Base-by-base conservation (phyloP, 2,113 vertebrate species). In the Loxodonta africana region DNA sequence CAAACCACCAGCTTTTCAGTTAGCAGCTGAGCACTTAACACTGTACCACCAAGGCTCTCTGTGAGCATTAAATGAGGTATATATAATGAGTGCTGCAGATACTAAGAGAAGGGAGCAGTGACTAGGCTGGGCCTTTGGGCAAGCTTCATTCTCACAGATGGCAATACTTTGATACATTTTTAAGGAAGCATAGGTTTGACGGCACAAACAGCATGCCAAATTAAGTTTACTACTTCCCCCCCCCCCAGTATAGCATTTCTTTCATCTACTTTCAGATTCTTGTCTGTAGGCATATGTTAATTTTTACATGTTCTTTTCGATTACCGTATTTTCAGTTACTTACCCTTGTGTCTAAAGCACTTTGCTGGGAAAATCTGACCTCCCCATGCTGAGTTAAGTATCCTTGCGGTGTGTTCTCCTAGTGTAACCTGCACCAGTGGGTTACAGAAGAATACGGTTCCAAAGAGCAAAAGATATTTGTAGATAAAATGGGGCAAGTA, bases 371-470 rank as follows among this genome's bases (percentile, higher is more conserved):
- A 88, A 83, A 88, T 4, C 77, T 83, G n/a, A 94, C 57, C 6
- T 1, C 28, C 67, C 12, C 87, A 51, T 62, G 83, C 25, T 41
- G 26, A 5, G 23, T 83, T 87, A 78, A 23, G 46, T 57, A 30
- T 78, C 17, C 26, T 77, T 93, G 41, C 15, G 76, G 0, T 37
- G 7, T 83, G 33, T 93, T 63, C 21, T 4, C 12, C 86, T 91
- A 73, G 83, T 83, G 33, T 71, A 57, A 44, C 77, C 28, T 83
- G 28, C 71, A 63, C 8, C 51, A 65, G 33, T n/a, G 23, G 41
- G 1, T 63, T 51, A 73, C 62, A 88, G 26, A 82, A 76, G 26
- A 88, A 77, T 83, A 77, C 65, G 91, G 78, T 88, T 94, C 91
- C 33, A 91, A 28, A 83, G 60, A 83, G 8, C 77, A 82, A 71